Evolutionary conservation across 2,888 invertebrate species (phyloP).

Genomic region (Dolomedes plantarius): DNA sequence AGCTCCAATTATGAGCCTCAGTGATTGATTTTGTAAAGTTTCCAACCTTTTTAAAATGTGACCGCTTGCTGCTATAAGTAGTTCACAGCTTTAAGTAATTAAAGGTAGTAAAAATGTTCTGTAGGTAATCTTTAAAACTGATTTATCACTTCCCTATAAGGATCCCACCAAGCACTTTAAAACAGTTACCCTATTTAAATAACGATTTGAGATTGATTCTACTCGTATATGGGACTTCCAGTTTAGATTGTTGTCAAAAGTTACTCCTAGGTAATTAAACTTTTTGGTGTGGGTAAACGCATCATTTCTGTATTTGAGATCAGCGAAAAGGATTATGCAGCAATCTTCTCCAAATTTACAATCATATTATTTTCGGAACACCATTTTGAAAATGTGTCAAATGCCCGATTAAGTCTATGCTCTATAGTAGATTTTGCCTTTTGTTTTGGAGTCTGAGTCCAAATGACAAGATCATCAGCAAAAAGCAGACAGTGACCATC

Average conservation of each 20-base stretch:
- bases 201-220: not conserved
- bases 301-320: no score
- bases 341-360: no score
- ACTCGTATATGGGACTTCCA: not conserved
- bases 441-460: no score
- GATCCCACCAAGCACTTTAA: constrained; percentile 7
- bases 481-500: no score
- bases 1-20: no score
- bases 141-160: not conserved
- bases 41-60: not conserved
- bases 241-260: not conserved
- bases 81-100: not conserved
- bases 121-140: not conserved
- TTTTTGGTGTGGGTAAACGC: not conserved
- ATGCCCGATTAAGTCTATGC: no score
- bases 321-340: no score
- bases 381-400: no score
- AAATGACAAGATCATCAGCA: no score
- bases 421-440: no score
- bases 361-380: no score
- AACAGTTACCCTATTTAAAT: not conserved
- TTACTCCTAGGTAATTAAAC: not conserved
- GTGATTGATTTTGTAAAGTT: no score
- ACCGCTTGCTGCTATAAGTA: not conserved
- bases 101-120: constrained; percentile 14